Evolutionary conservation across 37 sponge, comb jelly and placozoan genomes (phyloP), one percentile per base, ranked within the genome.

Genomic region (Tethya wilhelma): DNA sequence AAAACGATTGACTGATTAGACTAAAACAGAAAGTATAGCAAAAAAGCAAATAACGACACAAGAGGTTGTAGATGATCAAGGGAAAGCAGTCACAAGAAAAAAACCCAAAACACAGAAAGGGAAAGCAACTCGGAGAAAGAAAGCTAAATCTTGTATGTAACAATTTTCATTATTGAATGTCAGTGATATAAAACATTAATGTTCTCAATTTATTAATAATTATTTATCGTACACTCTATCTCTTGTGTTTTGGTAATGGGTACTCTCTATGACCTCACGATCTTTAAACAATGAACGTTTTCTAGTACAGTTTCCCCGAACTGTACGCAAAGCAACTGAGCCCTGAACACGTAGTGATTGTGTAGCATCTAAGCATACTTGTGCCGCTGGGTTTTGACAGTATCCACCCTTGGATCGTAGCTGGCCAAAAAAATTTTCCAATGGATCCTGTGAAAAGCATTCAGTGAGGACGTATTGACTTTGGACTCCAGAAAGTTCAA

Each of bases 401-500:
- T 44, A 9, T 37, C 59, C 76, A 31, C 76, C 76, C 17, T 44
- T 12, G 9, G 76, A 40, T 41, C 76, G 60, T 14, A 55, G 62
- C 62, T 75, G 76, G 31, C 64, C 64, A 63, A 63, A 63, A 63
- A 30, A 75, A 6, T 29, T 55, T 44, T 75, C 76, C 9, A 75
- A 38, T 23, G 62, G 76, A 38, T 58, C 76, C 29, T 75, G 37
- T n/a, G n/a, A n/a, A n/a, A n/a, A n/a, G n/a, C n/a, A n/a, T n/a
- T n/a, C n/a, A n/a, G n/a, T n/a, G n/a, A 75, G 55, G 11, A 75
- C 17, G 25, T 38, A 75, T 38, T 55, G 55, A 20, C 76, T 38
- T 20, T 12, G 19, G 6, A 55, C 56, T 36, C 69, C 40, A 40
- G 69, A 40, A 40, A 40, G 69, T 26, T 11, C 23, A 19, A 36